Percentiles rank a stretch among this genome's conserved stretches.
These are phyloP conservation scores for Girardinichthys multiradiatus DNA, from an alignment of 2,113 vertebrate genomes.

Conservation along the genomic window DNA sequence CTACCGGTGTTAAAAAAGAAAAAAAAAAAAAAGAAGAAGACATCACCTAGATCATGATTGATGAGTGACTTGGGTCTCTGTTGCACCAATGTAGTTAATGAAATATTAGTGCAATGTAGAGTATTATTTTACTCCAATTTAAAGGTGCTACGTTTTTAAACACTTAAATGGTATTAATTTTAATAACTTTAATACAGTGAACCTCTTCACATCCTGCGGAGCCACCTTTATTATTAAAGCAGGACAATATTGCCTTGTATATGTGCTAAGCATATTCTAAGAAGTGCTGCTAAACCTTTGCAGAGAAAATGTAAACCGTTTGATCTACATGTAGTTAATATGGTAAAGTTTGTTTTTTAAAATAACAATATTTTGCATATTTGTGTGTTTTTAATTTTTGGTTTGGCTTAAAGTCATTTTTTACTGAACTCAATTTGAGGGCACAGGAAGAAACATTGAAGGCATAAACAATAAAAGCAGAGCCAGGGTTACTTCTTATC, in stretches of 20 bases:
- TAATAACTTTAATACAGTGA: neutral
- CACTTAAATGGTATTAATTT: neutral
- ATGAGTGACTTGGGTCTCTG: too few species aligned
- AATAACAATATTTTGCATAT: too few species aligned
- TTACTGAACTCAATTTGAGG: neutral
- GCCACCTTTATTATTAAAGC: neutral
- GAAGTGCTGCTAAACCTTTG: neutral
- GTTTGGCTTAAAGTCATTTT: neutral
- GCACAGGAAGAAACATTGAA: neutral
- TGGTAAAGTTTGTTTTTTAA: neutral
- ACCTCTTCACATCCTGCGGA: neutral
- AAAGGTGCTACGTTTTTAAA: neutral
- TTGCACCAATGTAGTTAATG: too few species aligned
- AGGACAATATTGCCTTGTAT: neutral
- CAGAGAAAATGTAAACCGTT: neutral
- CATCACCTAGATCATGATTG: too few species aligned
- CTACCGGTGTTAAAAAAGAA: too few species aligned
- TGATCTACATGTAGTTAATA: neutral
- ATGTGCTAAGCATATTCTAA: neutral
- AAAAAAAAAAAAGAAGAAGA: too few species aligned
- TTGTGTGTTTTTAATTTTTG: neutral
- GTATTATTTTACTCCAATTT: neutral
- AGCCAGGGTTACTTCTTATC: neutral
- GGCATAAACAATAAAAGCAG: neutral
- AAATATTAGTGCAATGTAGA: neutral